Evolutionary conservation across 1,140 invertebrate species (phyloP).

Genomic region (Sinonovacula constricta): DNA sequence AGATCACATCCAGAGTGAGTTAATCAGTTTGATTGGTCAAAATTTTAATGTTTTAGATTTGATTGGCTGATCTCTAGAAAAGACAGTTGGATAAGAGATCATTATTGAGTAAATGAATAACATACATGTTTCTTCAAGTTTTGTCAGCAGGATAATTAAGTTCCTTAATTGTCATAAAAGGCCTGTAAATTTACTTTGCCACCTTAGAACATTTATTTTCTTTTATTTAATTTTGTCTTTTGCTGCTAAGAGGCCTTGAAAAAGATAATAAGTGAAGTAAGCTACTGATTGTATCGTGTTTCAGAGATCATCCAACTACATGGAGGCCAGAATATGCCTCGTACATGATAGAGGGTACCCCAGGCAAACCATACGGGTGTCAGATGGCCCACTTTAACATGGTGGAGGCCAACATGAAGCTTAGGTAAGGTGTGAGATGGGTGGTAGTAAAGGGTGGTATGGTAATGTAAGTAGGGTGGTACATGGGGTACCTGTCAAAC

Average conservation of each 20-base stretch:
- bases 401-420: conserved; percentile 98
- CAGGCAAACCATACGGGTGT: conserved; percentile 91
- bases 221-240: neutral
- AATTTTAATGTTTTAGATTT: neutral
- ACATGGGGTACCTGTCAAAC: conserved; percentile 99
- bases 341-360: conserved; percentile 99
- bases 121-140: neutral
- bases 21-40: neutral
- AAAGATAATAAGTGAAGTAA: too few relatives aligned
- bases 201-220: neutral
- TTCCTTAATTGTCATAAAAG: neutral
- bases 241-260: neutral
- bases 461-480: too few relatives aligned
- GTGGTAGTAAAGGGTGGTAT: too few relatives aligned
- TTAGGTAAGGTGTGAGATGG: conserved; percentile 80
- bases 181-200: neutral
- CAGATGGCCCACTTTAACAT: conserved; percentile 97
- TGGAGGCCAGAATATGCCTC: conserved; percentile 99
- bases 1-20: too few relatives aligned
- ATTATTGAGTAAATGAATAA: neutral
- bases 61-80: neutral
- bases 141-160: neutral
- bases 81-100: neutral
- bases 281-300: too few relatives aligned
- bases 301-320: conserved; percentile 66